These are phyloP conservation scores for Scaptodrosophila lebanonensis DNA, from an alignment of 1,140 invertebrate genomes.

Conservation along the genomic window DNA sequence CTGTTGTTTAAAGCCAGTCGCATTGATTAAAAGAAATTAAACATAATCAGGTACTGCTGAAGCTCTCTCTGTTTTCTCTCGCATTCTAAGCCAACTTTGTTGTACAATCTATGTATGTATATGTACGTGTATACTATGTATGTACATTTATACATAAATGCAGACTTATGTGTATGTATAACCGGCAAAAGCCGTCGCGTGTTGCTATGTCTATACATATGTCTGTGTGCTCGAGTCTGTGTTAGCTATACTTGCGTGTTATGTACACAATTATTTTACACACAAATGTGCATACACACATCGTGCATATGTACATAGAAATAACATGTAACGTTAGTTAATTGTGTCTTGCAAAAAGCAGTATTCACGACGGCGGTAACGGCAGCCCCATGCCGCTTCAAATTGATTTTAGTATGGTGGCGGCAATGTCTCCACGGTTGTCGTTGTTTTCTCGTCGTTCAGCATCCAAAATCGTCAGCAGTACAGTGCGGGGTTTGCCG, in stretches of 20 bases:
- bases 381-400: constrained; percentile 29
- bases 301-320: background rate
- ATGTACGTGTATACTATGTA: constrained; percentile 29
- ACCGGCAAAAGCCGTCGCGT: constrained; percentile 69
- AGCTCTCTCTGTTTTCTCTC: constrained; percentile 28
- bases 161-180: constrained; percentile 20
- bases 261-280: constrained; percentile 59
- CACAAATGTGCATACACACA: constrained; percentile 4
- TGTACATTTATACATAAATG: too few relatives aligned
- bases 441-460: constrained; percentile 40
- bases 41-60: constrained; percentile 55
- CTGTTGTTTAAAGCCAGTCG: constrained; percentile 41
- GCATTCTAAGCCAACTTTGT: too few relatives aligned
- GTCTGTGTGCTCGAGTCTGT: constrained; percentile 8
- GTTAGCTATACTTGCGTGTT: constrained; percentile 20
- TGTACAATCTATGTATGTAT: too few relatives aligned
- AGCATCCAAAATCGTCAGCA: too few relatives aligned
- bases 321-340: too few relatives aligned
- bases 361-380: constrained; percentile 31
- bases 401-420: constrained; percentile 64
- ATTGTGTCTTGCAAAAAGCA: constrained; percentile 22
- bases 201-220: constrained; percentile 35
- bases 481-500: too few relatives aligned
- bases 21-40: constrained; percentile 69
- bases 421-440: constrained; percentile 12